These are phyloP conservation scores for Kradibia gibbosae DNA, from an alignment of 1,140 invertebrate genomes.

Conservation along the genomic window DNA sequence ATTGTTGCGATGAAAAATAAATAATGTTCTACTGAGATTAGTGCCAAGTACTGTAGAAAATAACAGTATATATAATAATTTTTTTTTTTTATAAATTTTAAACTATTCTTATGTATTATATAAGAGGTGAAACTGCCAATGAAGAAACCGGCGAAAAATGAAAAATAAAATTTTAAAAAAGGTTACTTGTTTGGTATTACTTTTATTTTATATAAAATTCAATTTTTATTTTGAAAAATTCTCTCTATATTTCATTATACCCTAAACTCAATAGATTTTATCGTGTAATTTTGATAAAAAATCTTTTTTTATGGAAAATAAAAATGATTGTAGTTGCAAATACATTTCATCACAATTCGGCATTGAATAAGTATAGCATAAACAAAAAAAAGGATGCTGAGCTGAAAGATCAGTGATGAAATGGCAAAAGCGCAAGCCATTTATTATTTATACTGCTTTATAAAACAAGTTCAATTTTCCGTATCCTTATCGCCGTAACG, in stretches of 20 bases:
- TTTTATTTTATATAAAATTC: background rate
- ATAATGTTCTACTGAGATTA: too few relatives aligned
- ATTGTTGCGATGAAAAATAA: too few relatives aligned
- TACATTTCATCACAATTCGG: background rate
- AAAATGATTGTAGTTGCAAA: background rate
- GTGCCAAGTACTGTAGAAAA: too few relatives aligned
- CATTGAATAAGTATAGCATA: background rate
- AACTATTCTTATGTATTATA: too few relatives aligned
- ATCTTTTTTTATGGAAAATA: background rate
- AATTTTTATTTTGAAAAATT: background rate
- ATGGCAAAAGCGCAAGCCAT: background rate
- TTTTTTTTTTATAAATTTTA: too few relatives aligned
- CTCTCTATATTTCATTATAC: background rate
- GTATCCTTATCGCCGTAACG: conserved; percentile 15
- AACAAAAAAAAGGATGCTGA: background rate
- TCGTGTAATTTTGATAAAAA: background rate
- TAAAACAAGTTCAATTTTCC: conserved; percentile 23
- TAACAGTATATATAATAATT: too few relatives aligned
- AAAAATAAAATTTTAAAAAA: too few relatives aligned
- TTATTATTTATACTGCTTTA: conserved; percentile 3
- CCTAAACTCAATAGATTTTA: background rate
- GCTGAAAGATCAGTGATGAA: background rate
- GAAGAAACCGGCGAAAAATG: too few relatives aligned
- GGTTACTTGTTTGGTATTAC: too few relatives aligned
- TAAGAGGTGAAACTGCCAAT: too few relatives aligned